These are phyloP conservation scores for Luperina nickerlii DNA, from an alignment of 2,888 invertebrate species.

Conservation along the genomic window DNA sequence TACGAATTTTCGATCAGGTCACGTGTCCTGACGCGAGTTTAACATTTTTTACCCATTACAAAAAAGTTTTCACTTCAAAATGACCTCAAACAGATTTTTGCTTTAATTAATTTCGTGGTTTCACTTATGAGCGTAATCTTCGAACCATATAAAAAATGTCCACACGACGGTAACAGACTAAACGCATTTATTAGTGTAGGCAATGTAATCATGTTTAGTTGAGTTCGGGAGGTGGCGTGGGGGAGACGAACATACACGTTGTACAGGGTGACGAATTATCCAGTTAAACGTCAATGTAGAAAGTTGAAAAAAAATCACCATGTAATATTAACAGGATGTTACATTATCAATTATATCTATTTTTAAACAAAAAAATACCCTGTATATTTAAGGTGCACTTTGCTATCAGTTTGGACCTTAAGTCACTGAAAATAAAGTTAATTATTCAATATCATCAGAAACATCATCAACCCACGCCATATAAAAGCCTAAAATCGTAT, in stretches of 20 bases:
- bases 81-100: not conserved
- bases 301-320: not conserved
- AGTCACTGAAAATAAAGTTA: not conserved
- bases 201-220: constrained; percentile 39
- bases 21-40: too few species aligned
- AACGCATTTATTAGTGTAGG: constrained; percentile 78
- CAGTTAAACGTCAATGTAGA: constrained; percentile 3
- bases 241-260: not conserved
- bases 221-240: constrained; percentile 44
- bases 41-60: too few species aligned
- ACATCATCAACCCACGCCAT: constrained; percentile 23
- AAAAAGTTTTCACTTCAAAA: too few species aligned
- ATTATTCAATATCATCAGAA: not conserved
- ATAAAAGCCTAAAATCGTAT: constrained; percentile 22
- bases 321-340: constrained; percentile 10
- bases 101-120: not conserved
- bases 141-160: not conserved
- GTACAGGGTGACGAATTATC: not conserved
- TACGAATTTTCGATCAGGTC: too few species aligned
- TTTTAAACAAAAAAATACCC: not conserved
- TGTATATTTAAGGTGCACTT: not conserved
- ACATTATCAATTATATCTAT: not conserved
- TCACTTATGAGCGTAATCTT: not conserved
- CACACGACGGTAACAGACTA: constrained; percentile 6
- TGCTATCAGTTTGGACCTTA: not conserved